Percentiles rank a stretch among this genome's conserved stretches.
These are phyloP conservation scores for Oreochromis niloticus DNA, from an alignment of 2,113 vertebrate species.

Conservation along the genomic window DNA sequence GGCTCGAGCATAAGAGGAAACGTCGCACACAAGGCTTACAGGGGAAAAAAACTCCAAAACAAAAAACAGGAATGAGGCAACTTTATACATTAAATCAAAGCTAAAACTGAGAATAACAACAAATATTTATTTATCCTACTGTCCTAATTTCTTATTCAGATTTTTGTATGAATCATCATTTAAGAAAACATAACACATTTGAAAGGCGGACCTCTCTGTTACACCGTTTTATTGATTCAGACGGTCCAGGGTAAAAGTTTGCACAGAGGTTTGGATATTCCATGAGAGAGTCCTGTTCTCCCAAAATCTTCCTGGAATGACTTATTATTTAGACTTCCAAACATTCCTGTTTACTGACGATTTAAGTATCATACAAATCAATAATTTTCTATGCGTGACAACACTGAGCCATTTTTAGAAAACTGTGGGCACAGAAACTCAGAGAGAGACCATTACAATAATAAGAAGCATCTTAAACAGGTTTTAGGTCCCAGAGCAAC, in stretches of 20 bases:
- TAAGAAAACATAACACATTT: neutral
- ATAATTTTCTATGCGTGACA: neutral
- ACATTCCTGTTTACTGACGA: neutral
- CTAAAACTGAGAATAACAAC: neutral
- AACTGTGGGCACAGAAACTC: neutral
- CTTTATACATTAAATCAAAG: neutral
- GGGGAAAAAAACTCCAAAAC: neutral
- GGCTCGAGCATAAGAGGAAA: neutral
- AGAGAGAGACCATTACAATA: neutral
- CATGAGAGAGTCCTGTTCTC: neutral
- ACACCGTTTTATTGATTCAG: neutral
- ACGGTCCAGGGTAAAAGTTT: neutral
- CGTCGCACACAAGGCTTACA: neutral
- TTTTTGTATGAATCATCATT: neutral
- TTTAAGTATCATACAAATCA: slow-evolving; percentile 7
- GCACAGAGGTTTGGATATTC: neutral
- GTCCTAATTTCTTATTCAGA: neutral
- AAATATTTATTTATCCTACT: neutral
- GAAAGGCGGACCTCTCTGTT: neutral
- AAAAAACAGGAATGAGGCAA: neutral
- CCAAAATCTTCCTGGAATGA: neutral
- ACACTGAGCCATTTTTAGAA: slow-evolving; percentile 2
- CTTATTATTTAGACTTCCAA: neutral
- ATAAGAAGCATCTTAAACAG: slow-evolving; percentile 19
- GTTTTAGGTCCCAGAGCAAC: slow-evolving; percentile 4